phyloP scores from a whole-genome alignment of 2,113 vertebrate genomes.

The Syngnathus typhle region DNA sequence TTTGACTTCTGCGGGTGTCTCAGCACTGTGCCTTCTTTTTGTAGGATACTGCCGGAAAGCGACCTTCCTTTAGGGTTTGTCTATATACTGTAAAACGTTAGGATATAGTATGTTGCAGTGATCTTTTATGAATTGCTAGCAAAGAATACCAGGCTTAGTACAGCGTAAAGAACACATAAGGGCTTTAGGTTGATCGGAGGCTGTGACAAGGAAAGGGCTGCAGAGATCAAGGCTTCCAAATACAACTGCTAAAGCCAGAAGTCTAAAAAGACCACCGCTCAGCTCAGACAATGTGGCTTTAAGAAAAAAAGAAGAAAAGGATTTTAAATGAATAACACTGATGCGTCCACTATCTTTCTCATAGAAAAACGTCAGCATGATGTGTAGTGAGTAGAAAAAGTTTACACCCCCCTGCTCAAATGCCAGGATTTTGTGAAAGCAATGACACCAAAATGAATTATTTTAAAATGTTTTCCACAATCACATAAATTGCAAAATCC shows the following conservation, averaged over 20 bases:
- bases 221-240: slow-evolving; percentile 57
- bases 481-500: not conserved
- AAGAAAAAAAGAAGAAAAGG: slow-evolving; percentile 41
- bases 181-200: slow-evolving; percentile 55
- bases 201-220: slow-evolving; percentile 56
- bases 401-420: not conserved
- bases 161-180: slow-evolving; percentile 56
- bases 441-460: not conserved
- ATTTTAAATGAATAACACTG: slow-evolving; percentile 32
- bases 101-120: slow-evolving; percentile 24
- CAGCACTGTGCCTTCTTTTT: too few species aligned
- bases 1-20: too few species aligned
- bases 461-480: not conserved
- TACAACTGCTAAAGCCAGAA: slow-evolving; percentile 47
- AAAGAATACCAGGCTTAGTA: slow-evolving; percentile 62
- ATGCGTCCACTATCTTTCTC: slow-evolving; percentile 11
- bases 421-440: not conserved
- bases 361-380: slow-evolving; percentile 48
- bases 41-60: too few species aligned
- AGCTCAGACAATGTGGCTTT: slow-evolving; percentile 38
- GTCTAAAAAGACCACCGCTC: slow-evolving; percentile 38
- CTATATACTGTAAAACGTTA: slow-evolving; percentile 17
- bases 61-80: slow-evolving; percentile 13
- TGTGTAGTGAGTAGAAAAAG: not conserved
- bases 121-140: slow-evolving; percentile 48